Evolutionary conservation across 2,888 invertebrate genomes (phyloP), one percentile per base, ranked within the genome.

Genomic region (Trachelus tabidus): DNA sequence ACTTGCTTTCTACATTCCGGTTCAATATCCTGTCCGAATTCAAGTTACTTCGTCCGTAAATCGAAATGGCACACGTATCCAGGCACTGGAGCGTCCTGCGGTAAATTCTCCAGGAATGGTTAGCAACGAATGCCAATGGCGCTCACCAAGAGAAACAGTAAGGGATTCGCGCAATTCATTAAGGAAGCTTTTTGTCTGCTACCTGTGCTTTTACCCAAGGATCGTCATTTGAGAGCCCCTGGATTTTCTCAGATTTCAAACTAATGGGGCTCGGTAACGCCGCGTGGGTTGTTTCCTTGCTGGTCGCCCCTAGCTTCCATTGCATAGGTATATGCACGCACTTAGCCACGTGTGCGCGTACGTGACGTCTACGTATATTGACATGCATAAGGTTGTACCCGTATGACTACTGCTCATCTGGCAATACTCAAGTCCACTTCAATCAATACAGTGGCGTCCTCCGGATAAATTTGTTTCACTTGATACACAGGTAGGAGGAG

Each of bases 361-460:
- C 56, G 23, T 2, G 56, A 56, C 56, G 56, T 56, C 1, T 56
- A 56, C 23, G 56, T 56, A 23, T 56, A 56, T 15, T 2, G 23
- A 56, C 15, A 23, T 56, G 23, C 23, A 23, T 56, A 56, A 9
- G 56, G 56, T 23, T 9, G 23, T 56, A 56, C 23, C 56, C 23
- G 56, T 1, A 56, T 15, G 23, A 56, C 56, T 56, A 56, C 23
- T 15, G 56, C 56, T 56, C 56, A 56, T 56, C 23, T 23, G 56
- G 56, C 56, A 56, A 56, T 23, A 56, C 23, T 56, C 56, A 80
- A 79, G 85, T 81, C 78, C 79, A 75, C 80, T 82, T 82, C 77
- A 79, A 84, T 84, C 84, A 80, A 84, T 84, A 84, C 78, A 74
- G 82, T 85, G 80, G 85, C 80, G 84, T 83, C 79, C 80, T 73